Base-by-base conservation (phyloP, 1,140 invertebrate genomes). In the Paraescarpia echinospica region DNA sequence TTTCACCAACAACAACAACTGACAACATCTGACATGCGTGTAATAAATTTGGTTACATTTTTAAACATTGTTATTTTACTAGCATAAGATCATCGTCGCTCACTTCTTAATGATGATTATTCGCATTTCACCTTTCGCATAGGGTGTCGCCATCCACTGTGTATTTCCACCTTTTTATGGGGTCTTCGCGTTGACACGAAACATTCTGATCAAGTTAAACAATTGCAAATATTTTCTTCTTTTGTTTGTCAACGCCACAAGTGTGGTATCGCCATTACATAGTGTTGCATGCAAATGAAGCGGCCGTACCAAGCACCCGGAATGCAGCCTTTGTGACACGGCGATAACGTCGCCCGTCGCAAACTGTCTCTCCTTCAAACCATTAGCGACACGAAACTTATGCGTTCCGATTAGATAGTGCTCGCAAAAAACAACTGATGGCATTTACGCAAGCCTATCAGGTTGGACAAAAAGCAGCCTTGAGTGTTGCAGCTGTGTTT, bases 111-210 rank as follows among this genome's bases (percentile, higher is more conserved):
- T 18, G 18, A 27, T 1, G 59, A 4, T 77, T 77, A 77, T 77
- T 12, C 41, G 12, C 41, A 41, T 41, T 41, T 41, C 41, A 41
- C 41, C 41, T 77, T 12, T 77, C 59, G 22, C 59, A 77, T 4
- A 77, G 9, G 4, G 4, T 51, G 48, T 18, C 0, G 8, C 0
- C 18, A 51, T 51, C 41, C 41, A 12, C 41, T 6, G 41, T 89
- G 89, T 14, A 89, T 89, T 34, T 89, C 34, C 33, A 89, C 34
- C 89, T 89, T 89, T n/a, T n/a, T n/a, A n/a, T n/a, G n/a, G n/a
- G n/a, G n/a, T n/a, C n/a, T n/a, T n/a, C n/a, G n/a, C n/a, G n/a
- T n/a, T n/a, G n/a, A n/a, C n/a, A n/a, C n/a, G n/a, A n/a, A 12
- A 41, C 41, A 14, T 77, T 77, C 59, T 77, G 59, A 27, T 27